Evolutionary conservation across 2,888 invertebrate species (phyloP).

Genomic region (Pyrgus malvae): DNA sequence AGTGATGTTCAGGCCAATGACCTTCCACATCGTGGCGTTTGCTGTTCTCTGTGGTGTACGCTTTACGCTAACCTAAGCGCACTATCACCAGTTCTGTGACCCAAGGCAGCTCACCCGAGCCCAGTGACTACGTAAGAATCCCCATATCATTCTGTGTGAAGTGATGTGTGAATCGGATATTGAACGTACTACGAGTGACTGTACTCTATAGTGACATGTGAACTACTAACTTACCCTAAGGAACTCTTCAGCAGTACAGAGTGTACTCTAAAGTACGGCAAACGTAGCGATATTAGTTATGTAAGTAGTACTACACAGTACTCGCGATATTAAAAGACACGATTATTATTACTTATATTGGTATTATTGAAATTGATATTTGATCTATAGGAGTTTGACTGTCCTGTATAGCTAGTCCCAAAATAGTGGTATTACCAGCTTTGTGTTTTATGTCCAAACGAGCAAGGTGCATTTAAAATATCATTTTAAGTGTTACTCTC

Average conservation of each 20-base stretch:
- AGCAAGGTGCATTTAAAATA: too few relatives aligned
- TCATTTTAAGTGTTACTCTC: too few relatives aligned
- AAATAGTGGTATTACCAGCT: constrained; percentile 42
- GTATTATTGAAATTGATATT: constrained; percentile 8
- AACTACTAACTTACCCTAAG: neutral
- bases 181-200: neutral
- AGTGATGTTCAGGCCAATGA: constrained; percentile 37
- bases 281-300: constrained; percentile 8
- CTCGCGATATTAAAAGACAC: constrained; percentile 28
- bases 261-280: constrained; percentile 34
- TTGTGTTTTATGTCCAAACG: constrained; percentile 34
- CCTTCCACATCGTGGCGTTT: constrained; percentile 40
- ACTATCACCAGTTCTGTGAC: constrained; percentile 31
- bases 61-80: constrained; percentile 46
- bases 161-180: constrained; percentile 38
- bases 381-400: neutral
- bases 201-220: constrained; percentile 27
- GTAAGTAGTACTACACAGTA: constrained; percentile 18
- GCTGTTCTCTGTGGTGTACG: constrained; percentile 39
- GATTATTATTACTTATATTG: constrained; percentile 9
- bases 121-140: constrained; percentile 46
- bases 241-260: constrained; percentile 8
- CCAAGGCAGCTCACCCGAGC: constrained; percentile 33
- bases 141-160: constrained; percentile 55
- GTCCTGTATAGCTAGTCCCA: constrained; percentile 50